phyloP scores from a whole-genome alignment of 2,888 invertebrate genomes.

The Acleris emargana region DNA sequence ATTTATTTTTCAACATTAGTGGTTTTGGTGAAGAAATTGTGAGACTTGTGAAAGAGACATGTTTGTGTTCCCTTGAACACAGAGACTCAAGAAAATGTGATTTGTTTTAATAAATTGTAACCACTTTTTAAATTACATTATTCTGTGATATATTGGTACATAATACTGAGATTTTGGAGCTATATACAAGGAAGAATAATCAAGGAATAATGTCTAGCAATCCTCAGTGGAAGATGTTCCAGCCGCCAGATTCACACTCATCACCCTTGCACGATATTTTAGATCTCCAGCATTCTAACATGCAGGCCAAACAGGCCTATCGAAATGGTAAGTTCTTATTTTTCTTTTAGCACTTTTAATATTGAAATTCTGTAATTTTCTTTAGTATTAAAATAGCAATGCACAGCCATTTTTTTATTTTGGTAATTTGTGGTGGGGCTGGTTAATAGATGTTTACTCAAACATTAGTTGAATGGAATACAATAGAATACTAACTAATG shows the following conservation, averaged over 20 bases:
- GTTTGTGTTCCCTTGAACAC: conserved; percentile 65
- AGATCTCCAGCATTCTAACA: conserved; percentile 86
- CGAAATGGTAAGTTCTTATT: conserved; percentile 78
- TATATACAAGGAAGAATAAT: conserved; percentile 74
- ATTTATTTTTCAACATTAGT: conserved; percentile 74
- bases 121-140: conserved; percentile 64
- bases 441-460: too few species aligned
- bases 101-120: conserved; percentile 66
- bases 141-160: conserved; percentile 80
- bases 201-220: conserved; percentile 88
- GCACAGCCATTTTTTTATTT: too few species aligned
- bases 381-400: too few species aligned
- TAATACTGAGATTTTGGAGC: conserved; percentile 68
- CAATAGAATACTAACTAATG: too few species aligned
- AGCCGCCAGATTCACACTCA: conserved; percentile 93
- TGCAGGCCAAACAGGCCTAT: conserved; percentile 78
- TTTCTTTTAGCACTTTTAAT: not conserved
- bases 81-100: conserved; percentile 74
- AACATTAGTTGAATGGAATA: too few species aligned
- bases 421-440: too few species aligned
- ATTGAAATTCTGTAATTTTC: not conserved
- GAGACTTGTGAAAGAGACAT: conserved; percentile 62
- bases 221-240: conserved; percentile 95
- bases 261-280: conserved; percentile 93
- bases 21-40: conserved; percentile 69